Percentiles rank a stretch among this genome's conserved stretches.
These are phyloP conservation scores for Xylota segnis DNA, from an alignment of 2,888 invertebrate genomes.

Conservation along the genomic window DNA sequence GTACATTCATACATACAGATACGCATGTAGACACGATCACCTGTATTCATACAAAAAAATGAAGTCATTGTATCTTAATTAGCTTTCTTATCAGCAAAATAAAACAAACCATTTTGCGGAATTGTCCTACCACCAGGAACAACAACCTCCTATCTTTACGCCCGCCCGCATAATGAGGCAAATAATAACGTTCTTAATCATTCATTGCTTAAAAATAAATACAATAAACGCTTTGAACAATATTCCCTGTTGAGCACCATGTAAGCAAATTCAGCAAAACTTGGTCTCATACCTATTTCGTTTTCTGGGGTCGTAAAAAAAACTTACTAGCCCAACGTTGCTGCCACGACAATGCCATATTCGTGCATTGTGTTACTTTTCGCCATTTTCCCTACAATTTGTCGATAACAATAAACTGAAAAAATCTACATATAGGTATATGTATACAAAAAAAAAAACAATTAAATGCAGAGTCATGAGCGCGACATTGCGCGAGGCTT, in stretches of 20 bases:
- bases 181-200: constrained; percentile 39
- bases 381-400: constrained; percentile 55
- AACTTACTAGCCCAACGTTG: constrained; percentile 6
- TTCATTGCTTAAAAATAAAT: constrained; percentile 22
- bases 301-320: constrained; percentile 40
- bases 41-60: constrained; percentile 55
- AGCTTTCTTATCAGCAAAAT: constrained; percentile 69
- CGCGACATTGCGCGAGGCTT: constrained; percentile 54
- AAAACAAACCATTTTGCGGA: constrained; percentile 63
- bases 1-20: too few relatives aligned
- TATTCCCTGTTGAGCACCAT: constrained; percentile 16
- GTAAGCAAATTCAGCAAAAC: constrained; percentile 50
- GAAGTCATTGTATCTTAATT: constrained; percentile 74
- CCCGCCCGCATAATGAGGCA: constrained; percentile 64
- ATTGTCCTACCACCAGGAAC: constrained; percentile 25
- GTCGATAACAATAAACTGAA: constrained; percentile 63
- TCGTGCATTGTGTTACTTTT: constrained; percentile 42
- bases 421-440: constrained; percentile 35
- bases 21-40: constrained; percentile 29
- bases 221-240: constrained; percentile 28
- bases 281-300: constrained; percentile 27
- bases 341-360: constrained; percentile 41
- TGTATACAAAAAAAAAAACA: constrained; percentile 35
- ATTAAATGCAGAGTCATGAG: constrained; percentile 72
- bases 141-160: constrained; percentile 19